Evolutionary conservation across 2,113 vertebrate species (phyloP).

Genomic region (Poeciliopsis turrubarensis): DNA sequence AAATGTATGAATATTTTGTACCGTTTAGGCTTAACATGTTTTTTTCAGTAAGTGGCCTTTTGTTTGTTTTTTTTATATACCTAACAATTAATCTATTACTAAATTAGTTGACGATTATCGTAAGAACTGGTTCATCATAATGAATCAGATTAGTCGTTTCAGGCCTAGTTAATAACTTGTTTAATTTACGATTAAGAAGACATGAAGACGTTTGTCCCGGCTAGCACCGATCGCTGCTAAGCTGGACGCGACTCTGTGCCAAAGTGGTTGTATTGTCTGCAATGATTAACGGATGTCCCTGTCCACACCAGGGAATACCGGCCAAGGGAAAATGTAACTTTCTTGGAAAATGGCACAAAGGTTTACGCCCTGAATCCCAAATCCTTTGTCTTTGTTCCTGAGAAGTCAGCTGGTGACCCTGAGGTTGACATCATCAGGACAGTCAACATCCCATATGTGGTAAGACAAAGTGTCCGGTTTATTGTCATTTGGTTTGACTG

Average conservation of each 20-base stretch:
- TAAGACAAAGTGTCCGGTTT: slow-evolving; percentile 69
- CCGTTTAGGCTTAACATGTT: too few relatives aligned
- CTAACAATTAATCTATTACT: too few relatives aligned
- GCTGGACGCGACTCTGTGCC: background rate
- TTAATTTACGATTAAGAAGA: background rate
- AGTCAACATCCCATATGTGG: slow-evolving; percentile 94
- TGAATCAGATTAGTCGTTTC: too few relatives aligned
- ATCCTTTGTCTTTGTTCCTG: slow-evolving; percentile 87
- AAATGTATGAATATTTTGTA: background rate
- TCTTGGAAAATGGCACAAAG: slow-evolving; percentile 92
- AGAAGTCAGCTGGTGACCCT: slow-evolving; percentile 89
- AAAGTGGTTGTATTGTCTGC: slow-evolving; percentile 7
- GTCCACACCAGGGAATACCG: slow-evolving; percentile 86
- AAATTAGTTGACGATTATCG: too few relatives aligned
- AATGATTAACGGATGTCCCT: slow-evolving; percentile 14
- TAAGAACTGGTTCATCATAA: too few relatives aligned
- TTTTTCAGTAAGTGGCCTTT: too few relatives aligned
- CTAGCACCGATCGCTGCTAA: too few relatives aligned
- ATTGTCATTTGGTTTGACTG: background rate
- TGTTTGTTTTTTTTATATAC: too few relatives aligned
- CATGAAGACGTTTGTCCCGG: too few relatives aligned
- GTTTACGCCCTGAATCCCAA: slow-evolving; percentile 90
- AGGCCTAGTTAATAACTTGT: background rate
- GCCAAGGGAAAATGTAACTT: slow-evolving; percentile 87
- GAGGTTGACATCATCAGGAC: slow-evolving; percentile 86